A percentile compares a stretch with the other conserved stretches of the same genome.
These are phyloP conservation scores for Clamator glandarius DNA, from an alignment of 2,797 vertebrate species.

Conservation along the genomic window DNA sequence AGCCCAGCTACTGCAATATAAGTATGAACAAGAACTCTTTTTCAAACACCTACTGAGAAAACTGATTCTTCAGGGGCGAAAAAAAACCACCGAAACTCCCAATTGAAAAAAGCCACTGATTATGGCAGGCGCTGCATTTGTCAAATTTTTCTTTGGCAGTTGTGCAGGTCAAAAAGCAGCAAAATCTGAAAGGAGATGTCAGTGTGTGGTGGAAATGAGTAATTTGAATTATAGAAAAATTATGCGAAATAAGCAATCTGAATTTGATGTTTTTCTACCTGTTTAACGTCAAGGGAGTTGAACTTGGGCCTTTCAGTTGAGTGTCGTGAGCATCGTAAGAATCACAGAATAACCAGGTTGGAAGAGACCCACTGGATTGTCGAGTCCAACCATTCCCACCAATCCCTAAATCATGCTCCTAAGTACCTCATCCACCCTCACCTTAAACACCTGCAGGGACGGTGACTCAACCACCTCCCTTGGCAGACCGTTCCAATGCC, in stretches of 20 bases:
- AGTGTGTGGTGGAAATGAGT: neutral
- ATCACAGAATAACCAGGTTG: too few relatives aligned
- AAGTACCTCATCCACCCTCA: too few relatives aligned
- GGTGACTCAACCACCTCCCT: too few relatives aligned
- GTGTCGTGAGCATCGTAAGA: neutral
- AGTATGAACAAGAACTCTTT: neutral
- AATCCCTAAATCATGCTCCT: too few relatives aligned
- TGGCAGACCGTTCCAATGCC: too few relatives aligned
- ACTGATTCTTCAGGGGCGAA: neutral
- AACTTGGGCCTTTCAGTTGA: neutral
- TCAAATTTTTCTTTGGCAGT: neutral
- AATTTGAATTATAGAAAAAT: neutral
- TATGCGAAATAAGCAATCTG: neutral
- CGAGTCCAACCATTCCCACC: too few relatives aligned
- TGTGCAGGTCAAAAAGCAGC: neutral
- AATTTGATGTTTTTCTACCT: neutral
- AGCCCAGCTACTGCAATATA: neutral
- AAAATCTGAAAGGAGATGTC: neutral
- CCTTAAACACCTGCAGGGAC: too few relatives aligned
- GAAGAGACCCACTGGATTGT: too few relatives aligned
- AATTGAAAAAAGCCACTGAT: accelerated
- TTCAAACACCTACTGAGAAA: neutral
- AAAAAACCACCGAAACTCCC: neutral
- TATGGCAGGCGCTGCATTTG: neutral
- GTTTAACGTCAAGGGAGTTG: neutral